A percentile compares a stretch with the other conserved stretches of the same genome.
Evolutionary conservation across 2,113 vertebrate species (phyloP).

Genomic region (Megalops atlanticus): DNA sequence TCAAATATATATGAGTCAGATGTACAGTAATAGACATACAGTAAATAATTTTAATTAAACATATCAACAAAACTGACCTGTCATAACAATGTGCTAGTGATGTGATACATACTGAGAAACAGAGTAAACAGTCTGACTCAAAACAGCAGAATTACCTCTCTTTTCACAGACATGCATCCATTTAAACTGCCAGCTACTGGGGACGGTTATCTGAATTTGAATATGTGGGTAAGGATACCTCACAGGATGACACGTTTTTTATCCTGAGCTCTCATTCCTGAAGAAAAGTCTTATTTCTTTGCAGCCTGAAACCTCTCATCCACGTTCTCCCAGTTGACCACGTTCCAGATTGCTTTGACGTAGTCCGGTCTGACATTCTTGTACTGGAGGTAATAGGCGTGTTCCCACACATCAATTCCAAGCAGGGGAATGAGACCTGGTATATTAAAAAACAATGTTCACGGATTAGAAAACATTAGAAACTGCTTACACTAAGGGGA

Average conservation of each 20-base stretch:
- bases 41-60: neutral
- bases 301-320: conserved; percentile 78
- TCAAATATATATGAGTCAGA: too few relatives aligned
- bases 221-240: neutral
- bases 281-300: conserved; percentile 73
- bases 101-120: neutral
- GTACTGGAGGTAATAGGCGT: conserved; percentile 98
- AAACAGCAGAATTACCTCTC: neutral
- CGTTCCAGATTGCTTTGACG: conserved; percentile 96
- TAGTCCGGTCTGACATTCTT: conserved; percentile 97
- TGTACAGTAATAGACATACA: too few relatives aligned
- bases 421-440: conserved; percentile 91
- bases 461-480: neutral
- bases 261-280: neutral
- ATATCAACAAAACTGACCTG: neutral
- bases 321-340: conserved; percentile 94
- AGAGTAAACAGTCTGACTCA: neutral
- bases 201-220: neutral
- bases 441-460: conserved; percentile 15
- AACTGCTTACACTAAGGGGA: too few relatives aligned
- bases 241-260: neutral
- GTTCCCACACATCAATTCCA: conserved; percentile 97
- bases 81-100: neutral
- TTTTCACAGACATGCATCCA: neutral
- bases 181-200: neutral